Conservation (phyloP, 1,140 invertebrate species). For the Heterodera carotae region DNA sequence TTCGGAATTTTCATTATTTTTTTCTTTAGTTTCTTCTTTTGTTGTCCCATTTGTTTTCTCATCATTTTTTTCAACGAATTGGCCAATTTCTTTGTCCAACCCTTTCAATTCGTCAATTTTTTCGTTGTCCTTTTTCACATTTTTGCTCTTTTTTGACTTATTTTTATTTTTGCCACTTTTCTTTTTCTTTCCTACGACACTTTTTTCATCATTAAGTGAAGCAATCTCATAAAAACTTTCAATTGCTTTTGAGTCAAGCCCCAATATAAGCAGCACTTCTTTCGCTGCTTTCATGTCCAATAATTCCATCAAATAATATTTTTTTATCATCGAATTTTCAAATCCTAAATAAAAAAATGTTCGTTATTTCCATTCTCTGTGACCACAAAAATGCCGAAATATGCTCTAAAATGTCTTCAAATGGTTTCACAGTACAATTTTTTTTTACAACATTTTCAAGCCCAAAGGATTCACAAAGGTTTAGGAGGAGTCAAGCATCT, state of each 20-base stretch:
- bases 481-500: no score
- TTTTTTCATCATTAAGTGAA: background rate
- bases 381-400: no score
- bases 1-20: background rate
- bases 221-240: slow-evolving; percentile 4
- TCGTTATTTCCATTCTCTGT: background rate
- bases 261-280: background rate
- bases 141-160: background rate
- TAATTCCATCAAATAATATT: background rate
- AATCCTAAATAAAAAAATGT: background rate
- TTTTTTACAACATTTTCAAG: no score
- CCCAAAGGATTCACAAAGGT: no score
- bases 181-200: background rate
- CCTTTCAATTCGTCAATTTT: no score
- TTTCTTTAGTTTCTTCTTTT: background rate
- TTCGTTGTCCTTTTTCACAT: background rate
- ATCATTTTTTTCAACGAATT: background rate
- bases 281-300: background rate
- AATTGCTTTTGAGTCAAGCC: background rate
- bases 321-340: background rate
- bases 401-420: no score
- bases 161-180: slow-evolving; percentile 8
- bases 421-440: no score
- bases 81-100: no score
- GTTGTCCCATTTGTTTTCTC: background rate